Evolutionary conservation across 2,113 vertebrate genomes (phyloP).

Genomic region (Amphilophus citrinellus): DNA sequence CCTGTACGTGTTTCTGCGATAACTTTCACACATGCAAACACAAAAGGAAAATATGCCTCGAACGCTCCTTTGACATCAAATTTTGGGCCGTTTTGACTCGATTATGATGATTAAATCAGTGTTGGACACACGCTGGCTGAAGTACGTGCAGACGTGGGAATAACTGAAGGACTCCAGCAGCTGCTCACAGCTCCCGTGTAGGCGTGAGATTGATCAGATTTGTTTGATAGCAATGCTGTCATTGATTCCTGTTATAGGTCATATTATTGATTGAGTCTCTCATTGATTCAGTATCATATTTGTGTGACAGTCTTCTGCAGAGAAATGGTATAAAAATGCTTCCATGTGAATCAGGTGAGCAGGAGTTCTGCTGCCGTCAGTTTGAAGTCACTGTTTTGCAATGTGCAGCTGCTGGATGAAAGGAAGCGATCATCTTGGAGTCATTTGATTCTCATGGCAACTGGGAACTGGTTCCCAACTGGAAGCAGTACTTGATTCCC

Average conservation of each 20-base stretch:
- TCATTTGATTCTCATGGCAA: not conserved
- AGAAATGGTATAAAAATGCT: not conserved
- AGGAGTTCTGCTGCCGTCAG: not conserved
- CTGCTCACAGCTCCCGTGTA: not conserved
- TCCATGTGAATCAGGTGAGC: not conserved
- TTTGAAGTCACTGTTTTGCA: not conserved
- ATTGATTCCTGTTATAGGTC: not conserved
- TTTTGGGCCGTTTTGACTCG: not conserved
- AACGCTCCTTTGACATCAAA: not conserved
- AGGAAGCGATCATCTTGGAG: not conserved
- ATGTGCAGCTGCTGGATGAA: not conserved
- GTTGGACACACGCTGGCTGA: not conserved
- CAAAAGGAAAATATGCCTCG: not conserved
- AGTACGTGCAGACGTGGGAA: not conserved
- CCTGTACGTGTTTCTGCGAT: rapidly evolving
- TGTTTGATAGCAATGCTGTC: no score
- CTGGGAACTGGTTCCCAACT: not conserved
- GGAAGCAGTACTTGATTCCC: not conserved
- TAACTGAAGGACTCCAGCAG: not conserved
- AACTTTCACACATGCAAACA: not conserved
- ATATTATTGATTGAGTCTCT: not conserved
- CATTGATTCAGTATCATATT: not conserved
- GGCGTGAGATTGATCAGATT: not conserved
- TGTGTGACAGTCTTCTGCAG: not conserved
- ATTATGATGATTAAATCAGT: not conserved